Evolutionary conservation across 1,140 invertebrate genomes (phyloP).

Genomic region (Procambarus clarkii): DNA sequence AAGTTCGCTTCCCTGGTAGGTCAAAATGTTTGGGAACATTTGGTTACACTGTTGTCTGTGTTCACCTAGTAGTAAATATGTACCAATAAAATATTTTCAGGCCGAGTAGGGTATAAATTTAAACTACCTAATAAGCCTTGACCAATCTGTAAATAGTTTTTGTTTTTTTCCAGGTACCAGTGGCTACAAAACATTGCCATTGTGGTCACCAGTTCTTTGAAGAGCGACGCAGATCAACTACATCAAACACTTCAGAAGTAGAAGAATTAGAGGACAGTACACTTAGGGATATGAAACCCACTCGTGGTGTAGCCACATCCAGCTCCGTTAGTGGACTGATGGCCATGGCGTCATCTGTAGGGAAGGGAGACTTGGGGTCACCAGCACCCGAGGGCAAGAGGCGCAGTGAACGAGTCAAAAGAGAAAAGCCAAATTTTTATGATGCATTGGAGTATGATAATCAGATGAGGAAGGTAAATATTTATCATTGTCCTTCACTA

Average conservation of each 20-base stretch:
- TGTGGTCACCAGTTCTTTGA: slow-evolving; percentile 87
- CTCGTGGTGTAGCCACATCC: slow-evolving; percentile 16
- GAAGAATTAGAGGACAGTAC: slow-evolving; percentile 63
- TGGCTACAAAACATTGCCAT: slow-evolving; percentile 87
- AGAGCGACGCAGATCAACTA: slow-evolving; percentile 79
- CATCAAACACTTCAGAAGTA: slow-evolving; percentile 61
- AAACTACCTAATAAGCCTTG: too few relatives aligned
- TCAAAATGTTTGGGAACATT: too few relatives aligned
- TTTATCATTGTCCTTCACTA: not conserved
- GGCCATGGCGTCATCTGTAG: slow-evolving; percentile 56
- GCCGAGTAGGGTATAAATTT: too few relatives aligned
- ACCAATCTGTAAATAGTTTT: not conserved
- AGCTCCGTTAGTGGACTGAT: slow-evolving; percentile 76
- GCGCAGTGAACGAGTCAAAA: slow-evolving; percentile 84
- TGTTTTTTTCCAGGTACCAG: slow-evolving; percentile 81
- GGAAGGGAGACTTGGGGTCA: slow-evolving; percentile 70
- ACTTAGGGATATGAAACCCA: slow-evolving; percentile 43
- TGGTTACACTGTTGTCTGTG: too few relatives aligned
- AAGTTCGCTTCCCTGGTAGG: too few relatives aligned
- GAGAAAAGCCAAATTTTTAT: slow-evolving; percentile 89
- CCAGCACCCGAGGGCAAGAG: slow-evolving; percentile 77
- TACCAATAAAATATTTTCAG: too few relatives aligned
- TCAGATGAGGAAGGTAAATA: slow-evolving; percentile 80
- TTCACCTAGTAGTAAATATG: too few relatives aligned
- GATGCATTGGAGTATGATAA: slow-evolving; percentile 87